Base-by-base conservation (phyloP, 2,797 vertebrate genomes). In the Oreochromis grahami region DNA sequence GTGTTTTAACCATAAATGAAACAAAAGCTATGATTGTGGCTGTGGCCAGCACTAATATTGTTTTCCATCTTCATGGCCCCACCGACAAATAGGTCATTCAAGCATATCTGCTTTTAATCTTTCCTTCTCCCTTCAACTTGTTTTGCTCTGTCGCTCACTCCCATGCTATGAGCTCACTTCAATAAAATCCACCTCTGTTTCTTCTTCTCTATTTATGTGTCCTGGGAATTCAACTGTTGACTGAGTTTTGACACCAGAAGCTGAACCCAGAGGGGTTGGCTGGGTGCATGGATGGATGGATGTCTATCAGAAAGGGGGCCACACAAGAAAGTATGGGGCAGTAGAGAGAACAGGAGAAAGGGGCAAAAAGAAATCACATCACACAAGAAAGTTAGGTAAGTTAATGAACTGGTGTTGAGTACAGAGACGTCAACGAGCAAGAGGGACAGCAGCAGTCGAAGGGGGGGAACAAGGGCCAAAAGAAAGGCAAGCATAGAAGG, bases 141-240 rank as follows among this genome's bases (percentile, higher is more conserved):
- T 32, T 74, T 74, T 50, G 15, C 13, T 77, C 45, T 76, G 50
- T 86, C 32, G 5, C 45, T 85, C 19, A 4, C 58, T 76, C 74
- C 51, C 2, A 6, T 52, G 21, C 50, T 55, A 77, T 84, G 87
- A 89, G 86, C 86, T 90, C 26, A 86, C 50, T 38, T 84, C 52
- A 53, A 51, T 50, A 77, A 87, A 84, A 87, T 88, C 56, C 86
- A 58, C 74, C 80, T 74, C 76, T 29, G 43, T 29, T 36, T 81
- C 78, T 84, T 65, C 55, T 43, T 68, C 14, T 85, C 15, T 83
- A 76, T 86, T 85, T 91, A 63, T 78, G 83, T 92, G 76, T 90
- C 82, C 87, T 82, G 68, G 82, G 79, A 87, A 86, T 83, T 88
- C 81, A 86, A 90, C 87, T 89, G 89, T 76, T 90, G 55, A 79